Base-by-base conservation (phyloP, 1,140 invertebrate genomes). In the Bombus balteatus region DNA sequence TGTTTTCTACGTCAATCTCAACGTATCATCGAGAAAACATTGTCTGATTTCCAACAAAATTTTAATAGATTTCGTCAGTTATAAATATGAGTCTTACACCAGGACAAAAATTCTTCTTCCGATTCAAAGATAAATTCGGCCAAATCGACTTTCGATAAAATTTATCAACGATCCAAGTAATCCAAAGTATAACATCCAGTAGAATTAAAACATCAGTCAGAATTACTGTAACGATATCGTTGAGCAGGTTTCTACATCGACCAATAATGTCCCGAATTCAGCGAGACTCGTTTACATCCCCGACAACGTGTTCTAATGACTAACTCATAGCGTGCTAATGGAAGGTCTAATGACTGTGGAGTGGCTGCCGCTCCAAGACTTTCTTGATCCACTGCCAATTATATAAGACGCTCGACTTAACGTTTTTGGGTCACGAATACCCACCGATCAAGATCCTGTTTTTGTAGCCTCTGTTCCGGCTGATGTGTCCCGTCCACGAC, bases 311-410 rank as follows among this genome's bases (percentile, higher is more conserved):
- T 77, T 57, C 81, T 41, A 83, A 83, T 37, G 73, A 83, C 59
- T 32, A 83, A 66, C 34, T 65, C 65, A 32, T 77, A 77, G 74
- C 65, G 73, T 77, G 74, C 77, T 85, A 85, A 85, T 85, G 83
- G 83, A 85, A 34, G 83, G 65, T 34, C 83, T 85, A 85, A 85
- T 85, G 83, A 85, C 83, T 80, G 57, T 32, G 39, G 83, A 85
- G 57, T 85, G 68, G 83, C 22, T 72, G 68, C 76, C 41, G 28
- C 28, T 37, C 18, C 34, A 25, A 37, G 68, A 70, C 53, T 79
- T 80, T 85, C 76, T 80, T 85, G 83, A 85, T 85, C 83, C 83
- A 80, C 57, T 85, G 83, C 83, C 83, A 80, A 85, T 85, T 85
- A 85, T 80, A 68, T 80, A 85, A 85, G 83, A 85, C 83, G 83